Evolutionary conservation across 2,113 vertebrate genomes (phyloP), one percentile per base, ranked within the genome.

Genomic region (Leptocoma aspasia): DNA sequence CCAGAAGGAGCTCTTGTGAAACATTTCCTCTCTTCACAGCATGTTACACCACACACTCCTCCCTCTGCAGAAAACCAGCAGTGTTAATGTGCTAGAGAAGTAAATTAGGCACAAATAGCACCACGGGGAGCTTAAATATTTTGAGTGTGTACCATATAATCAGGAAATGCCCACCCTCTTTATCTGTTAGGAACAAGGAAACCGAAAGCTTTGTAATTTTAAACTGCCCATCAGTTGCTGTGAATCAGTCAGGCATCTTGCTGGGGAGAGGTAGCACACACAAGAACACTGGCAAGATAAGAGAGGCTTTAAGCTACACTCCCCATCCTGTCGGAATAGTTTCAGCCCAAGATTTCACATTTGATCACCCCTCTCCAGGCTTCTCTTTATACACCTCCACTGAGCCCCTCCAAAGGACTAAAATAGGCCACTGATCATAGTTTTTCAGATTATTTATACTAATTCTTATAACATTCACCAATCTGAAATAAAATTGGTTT

Each of bases 1-100:
- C 97, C 97, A 98, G 97, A 97, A 96, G 98, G 93, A 97, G 94
- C 95, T 80, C 96, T 94, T 97, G 98, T 98, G 96, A 98, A 98
- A 98, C 98, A 98, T 86, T 97, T 94, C 95, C 97, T 93, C 95
- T 90, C 75, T 66, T 97, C 97, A 97, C 98, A 97, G 96, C 81
- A 63, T 91, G 97, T 93, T 93, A 96, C 90, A 59, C 83, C 71
- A 86, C 9, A 80, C 72, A 42, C 89, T 78, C 84, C 94, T 93
- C 95, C 91, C 86, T 45, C 93, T 26, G 86, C 72, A 78, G 63
- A 95, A 90, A 90, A 44, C 69, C 80, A 86, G 82, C 82, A 35
- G 82, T 45, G 90, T 78, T 88, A 95, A 95, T 83, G 88, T 81
- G 88, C 92, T 88, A 16, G 89, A 82, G 82, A 92, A 92, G 88